Conservation (phyloP, 2,888 invertebrate genomes). For the Oxyscelio sp. region DNA sequence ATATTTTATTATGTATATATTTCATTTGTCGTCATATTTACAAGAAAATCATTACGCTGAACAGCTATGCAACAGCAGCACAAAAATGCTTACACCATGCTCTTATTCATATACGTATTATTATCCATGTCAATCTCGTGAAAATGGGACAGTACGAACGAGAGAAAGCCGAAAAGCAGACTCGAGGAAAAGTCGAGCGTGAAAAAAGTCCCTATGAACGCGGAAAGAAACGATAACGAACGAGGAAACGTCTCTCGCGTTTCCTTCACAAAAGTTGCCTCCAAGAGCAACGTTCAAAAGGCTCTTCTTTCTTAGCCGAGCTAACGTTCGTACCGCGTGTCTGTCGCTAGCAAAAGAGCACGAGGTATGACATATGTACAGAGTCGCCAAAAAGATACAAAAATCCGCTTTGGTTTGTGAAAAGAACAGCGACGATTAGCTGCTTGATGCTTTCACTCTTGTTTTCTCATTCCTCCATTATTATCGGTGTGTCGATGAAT, state of each 20-base stretch:
- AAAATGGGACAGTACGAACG: constrained; percentile 21
- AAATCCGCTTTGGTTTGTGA: constrained; percentile 49
- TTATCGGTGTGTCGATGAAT: too few species aligned
- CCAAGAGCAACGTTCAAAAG: background rate
- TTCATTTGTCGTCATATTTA: constrained; percentile 56
- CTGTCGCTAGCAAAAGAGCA: too few species aligned
- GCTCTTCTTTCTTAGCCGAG: background rate
- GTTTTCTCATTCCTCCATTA: too few species aligned
- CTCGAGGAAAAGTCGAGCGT: background rate
- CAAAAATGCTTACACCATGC: constrained; percentile 59
- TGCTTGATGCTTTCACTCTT: background rate
- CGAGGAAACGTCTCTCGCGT: too few species aligned
- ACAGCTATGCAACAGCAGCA: constrained; percentile 57
- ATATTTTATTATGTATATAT: constrained; percentile 54
- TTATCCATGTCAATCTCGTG: constrained; percentile 35
- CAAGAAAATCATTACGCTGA: constrained; percentile 65
- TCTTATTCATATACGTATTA: constrained; percentile 47
- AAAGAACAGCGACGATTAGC: constrained; percentile 23
- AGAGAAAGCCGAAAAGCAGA: constrained; percentile 6
- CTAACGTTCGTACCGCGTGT: constrained; percentile 4
- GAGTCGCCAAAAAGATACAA: constrained; percentile 37
- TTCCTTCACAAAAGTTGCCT: background rate
- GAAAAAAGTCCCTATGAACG: background rate
- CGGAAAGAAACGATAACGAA: too few species aligned
- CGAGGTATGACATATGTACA: constrained; percentile 21